Conservation (phyloP, 2,888 invertebrate species). For the Glaucopsyche alexis region DNA sequence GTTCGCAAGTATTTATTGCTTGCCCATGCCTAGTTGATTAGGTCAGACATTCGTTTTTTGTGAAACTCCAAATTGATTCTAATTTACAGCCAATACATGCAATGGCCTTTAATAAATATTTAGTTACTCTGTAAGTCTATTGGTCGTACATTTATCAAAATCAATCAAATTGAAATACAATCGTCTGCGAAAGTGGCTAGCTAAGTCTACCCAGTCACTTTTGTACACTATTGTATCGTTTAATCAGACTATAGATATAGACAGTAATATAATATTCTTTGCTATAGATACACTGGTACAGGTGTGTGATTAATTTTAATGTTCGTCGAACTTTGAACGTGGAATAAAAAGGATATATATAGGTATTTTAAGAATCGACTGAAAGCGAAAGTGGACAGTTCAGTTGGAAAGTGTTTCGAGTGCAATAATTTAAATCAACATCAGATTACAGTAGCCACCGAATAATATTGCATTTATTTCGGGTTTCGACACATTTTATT, state of each 20-base stretch:
- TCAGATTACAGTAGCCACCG: slow-evolving; percentile 1
- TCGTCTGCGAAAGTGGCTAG: slow-evolving; percentile 4
- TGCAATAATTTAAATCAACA: slow-evolving; percentile 28
- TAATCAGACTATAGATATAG: too few relatives aligned
- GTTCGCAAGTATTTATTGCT: not conserved
- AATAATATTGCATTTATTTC: not conserved
- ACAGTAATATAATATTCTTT: too few relatives aligned
- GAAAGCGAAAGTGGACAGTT: slow-evolving; percentile 30
- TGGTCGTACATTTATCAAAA: too few relatives aligned
- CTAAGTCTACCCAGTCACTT: not conserved
- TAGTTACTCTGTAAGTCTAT: not conserved
- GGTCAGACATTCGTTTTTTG: slow-evolving; percentile 1
- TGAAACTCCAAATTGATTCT: not conserved
- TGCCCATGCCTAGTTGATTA: not conserved
- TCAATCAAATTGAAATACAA: not conserved
- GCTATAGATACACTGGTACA: too few relatives aligned
- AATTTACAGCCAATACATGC: slow-evolving; percentile 12
- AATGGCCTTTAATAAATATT: not conserved
- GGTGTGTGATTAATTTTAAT: not conserved
- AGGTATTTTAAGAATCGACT: slow-evolving; percentile 8
- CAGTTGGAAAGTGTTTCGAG: slow-evolving; percentile 27
- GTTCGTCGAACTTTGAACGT: not conserved
- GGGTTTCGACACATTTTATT: slow-evolving; percentile 5
- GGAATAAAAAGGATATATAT: not conserved
- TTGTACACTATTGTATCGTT: not conserved